Percentiles rank a stretch among this genome's conserved stretches.
Evolutionary conservation across 2,888 invertebrate species (phyloP).

Genomic region (Aphodius sticticus): DNA sequence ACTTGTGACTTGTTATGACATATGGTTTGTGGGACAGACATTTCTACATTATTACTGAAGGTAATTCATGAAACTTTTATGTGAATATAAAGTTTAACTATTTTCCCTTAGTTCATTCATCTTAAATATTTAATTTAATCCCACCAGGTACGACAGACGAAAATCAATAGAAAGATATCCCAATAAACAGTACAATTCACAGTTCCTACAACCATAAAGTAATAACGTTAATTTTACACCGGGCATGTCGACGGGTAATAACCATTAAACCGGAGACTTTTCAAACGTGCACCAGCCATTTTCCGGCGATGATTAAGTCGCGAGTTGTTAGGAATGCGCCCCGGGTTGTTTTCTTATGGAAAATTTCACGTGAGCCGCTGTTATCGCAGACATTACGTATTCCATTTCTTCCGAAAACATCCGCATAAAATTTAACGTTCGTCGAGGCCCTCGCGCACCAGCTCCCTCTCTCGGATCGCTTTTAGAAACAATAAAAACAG

Average conservation of each 20-base stretch:
- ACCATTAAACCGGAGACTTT: not conserved
- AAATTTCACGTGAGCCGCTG: slow-evolving; percentile 9
- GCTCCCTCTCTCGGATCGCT: not conserved
- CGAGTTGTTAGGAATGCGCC: not conserved
- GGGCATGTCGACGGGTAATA: not conserved
- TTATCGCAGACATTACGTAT: slow-evolving; percentile 24
- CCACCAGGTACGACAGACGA: not conserved
- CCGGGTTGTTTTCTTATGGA: slow-evolving; percentile 21
- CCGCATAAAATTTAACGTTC: slow-evolving; percentile 24
- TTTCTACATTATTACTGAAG: too few species aligned
- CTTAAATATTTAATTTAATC: too few species aligned
- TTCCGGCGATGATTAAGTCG: not conserved
- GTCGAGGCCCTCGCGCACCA: not conserved
- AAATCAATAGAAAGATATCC: not conserved
- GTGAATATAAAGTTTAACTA: too few species aligned
- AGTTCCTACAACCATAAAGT: not conserved
- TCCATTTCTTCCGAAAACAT: slow-evolving; percentile 25
- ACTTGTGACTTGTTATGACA: too few species aligned
- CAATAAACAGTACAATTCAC: not conserved
- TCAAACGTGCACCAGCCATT: not conserved
- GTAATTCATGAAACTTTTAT: too few species aligned
- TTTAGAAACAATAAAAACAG: slow-evolving; percentile 25
- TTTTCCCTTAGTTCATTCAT: too few species aligned
- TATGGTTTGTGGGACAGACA: too few species aligned
- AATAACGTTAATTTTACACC: not conserved